phyloP scores from a whole-genome alignment of 2,888 invertebrate species.

The Philopedon plagiatum region DNA sequence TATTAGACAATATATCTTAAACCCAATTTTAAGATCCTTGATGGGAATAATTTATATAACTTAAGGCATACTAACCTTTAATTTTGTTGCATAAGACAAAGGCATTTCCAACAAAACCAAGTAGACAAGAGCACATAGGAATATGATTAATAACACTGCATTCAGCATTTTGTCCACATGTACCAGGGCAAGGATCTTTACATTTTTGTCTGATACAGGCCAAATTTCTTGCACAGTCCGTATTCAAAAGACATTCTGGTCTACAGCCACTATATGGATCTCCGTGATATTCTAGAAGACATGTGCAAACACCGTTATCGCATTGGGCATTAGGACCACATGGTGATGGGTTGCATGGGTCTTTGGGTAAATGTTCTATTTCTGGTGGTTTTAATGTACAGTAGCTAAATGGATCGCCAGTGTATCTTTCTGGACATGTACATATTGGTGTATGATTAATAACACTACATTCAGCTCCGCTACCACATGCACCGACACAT shows the following conservation, averaged over 20 bases:
- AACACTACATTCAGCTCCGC: slow-evolving; percentile 75
- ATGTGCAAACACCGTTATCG: slow-evolving; percentile 78
- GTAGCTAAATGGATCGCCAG: slow-evolving; percentile 73
- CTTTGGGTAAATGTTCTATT: slow-evolving; percentile 49
- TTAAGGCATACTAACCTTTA: slow-evolving; percentile 61
- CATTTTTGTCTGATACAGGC: slow-evolving; percentile 83
- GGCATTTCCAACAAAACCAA: slow-evolving; percentile 71
- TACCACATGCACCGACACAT: slow-evolving; percentile 81
- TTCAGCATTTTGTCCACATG: slow-evolving; percentile 81
- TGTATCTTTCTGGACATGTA: slow-evolving; percentile 74
- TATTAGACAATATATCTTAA: background rate
- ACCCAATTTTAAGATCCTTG: too few relatives aligned
- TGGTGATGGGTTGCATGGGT: slow-evolving; percentile 81
- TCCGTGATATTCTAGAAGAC: slow-evolving; percentile 78
- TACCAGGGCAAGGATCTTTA: slow-evolving; percentile 79
- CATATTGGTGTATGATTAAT: slow-evolving; percentile 81
- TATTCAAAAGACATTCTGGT: slow-evolving; percentile 81
- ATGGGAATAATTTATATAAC: too few relatives aligned
- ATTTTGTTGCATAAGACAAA: slow-evolving; percentile 72
- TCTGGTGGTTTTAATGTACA: slow-evolving; percentile 66
- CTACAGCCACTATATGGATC: slow-evolving; percentile 81
- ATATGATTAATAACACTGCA: slow-evolving; percentile 83
- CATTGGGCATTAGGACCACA: slow-evolving; percentile 83
- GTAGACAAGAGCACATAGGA: slow-evolving; percentile 82
- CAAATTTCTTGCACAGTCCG: slow-evolving; percentile 78